Evolutionary conservation across 2,888 invertebrate genomes (phyloP), one percentile per base, ranked within the genome.

Genomic region (Phragmatobia fuliginosa): DNA sequence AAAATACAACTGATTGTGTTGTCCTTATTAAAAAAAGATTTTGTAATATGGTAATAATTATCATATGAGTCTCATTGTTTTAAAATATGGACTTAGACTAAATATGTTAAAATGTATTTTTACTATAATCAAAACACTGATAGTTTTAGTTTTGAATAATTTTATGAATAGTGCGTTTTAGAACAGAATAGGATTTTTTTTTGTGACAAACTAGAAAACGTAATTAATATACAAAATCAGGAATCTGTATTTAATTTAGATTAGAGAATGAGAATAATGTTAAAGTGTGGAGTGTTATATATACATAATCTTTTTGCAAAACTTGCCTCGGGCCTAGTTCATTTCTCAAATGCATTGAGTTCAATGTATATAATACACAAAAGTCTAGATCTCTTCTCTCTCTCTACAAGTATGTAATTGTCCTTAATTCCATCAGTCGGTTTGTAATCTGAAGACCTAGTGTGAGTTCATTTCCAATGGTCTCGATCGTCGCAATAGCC

Each of bases 1-100:
- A 67, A 52, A 36, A 56, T 56, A 62, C 56, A 31, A 56, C 16
- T 1, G 52, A n/a, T 41, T 62, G 67, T 62, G 56, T 67, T 36
- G 62, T 67, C 38, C n/a, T n/a, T 52, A 25, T 67, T 32, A 25
- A 56, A 52, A 33, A 32, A 45, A 41, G 11, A 8, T 11, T 11
- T 25, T 58, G 14, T 38, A 62, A n/a, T 63, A 58, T 63, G 63
- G 32, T 63, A 68, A 62, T 62, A 32, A 38, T n/a, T 41, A 33
- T 41, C 0, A 41, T 45, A 68, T 32, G 68, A 68, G 62, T 68
- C 68, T 68, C 68, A 68, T 45, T 58, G 7, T 63, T 62, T 63
- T 45, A 45, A 68, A 18, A 31, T 62, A 58, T 10, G 31, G 16
- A 16, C 61, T 61, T 49, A 52, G 21, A 10, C 21, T 21, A 38